Conservation (phyloP, 2,113 vertebrate genomes). For the Columba janthina region DNA sequence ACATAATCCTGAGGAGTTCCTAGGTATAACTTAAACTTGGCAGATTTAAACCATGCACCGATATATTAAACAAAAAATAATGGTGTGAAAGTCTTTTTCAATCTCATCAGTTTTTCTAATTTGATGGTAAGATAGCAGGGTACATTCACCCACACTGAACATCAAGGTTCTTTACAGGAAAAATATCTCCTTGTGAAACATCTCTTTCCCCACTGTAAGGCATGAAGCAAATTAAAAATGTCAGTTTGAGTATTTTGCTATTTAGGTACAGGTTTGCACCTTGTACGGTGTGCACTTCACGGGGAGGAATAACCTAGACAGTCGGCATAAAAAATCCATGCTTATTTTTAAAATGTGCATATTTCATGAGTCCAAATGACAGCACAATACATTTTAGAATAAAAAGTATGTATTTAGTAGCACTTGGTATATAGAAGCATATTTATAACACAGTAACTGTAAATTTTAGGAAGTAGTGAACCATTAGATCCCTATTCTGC, state of each 20-base stretch:
- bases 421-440: neutral
- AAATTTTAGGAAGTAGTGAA: no score
- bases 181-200: neutral
- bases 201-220: slow-evolving; percentile 1
- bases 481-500: no score
- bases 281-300: neutral
- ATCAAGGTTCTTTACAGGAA: neutral
- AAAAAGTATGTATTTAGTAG: neutral
- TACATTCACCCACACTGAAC: slow-evolving; percentile 26
- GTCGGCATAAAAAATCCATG: accelerated
- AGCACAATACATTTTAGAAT: neutral
- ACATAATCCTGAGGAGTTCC: neutral
- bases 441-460: no score
- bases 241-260: neutral
- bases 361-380: neutral
- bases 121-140: neutral
- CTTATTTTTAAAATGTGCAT: neutral
- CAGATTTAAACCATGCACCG: neutral
- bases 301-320: neutral
- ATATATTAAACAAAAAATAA: neutral
- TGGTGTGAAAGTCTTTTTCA: neutral
- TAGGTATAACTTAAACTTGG: neutral
- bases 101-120: neutral
- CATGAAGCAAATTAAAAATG: neutral
- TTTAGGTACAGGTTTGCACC: neutral